Percentiles rank a stretch among this genome's conserved stretches.
Evolutionary conservation across 2,797 vertebrate species (phyloP).

Genomic region (Malurus splendens): DNA sequence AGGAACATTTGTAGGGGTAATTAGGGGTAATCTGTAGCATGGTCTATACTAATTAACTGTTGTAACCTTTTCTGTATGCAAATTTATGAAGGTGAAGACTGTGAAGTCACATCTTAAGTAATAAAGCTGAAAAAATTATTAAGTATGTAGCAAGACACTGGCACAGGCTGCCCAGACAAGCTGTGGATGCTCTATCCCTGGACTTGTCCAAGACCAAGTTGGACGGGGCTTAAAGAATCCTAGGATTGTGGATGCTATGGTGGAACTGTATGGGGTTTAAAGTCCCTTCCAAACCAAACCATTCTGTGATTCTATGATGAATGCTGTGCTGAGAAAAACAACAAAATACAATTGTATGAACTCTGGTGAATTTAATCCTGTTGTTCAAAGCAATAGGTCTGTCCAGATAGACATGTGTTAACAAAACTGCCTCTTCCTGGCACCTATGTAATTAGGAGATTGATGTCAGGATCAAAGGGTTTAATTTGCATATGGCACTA

Average conservation of each 20-base stretch:
- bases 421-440: not conserved
- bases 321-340: not conserved
- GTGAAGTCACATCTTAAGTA: slow-evolving; percentile 54
- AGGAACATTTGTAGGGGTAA: not conserved
- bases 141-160: not conserved
- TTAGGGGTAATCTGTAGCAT: not conserved
- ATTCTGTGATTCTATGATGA: not conserved
- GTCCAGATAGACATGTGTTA: not conserved
- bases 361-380: not conserved
- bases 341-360: not conserved
- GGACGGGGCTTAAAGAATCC: not conserved
- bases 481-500: slow-evolving; percentile 3
- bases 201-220: not conserved
- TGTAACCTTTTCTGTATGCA: slow-evolving; percentile 29
- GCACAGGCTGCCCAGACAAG: not conserved
- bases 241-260: not conserved
- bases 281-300: not conserved
- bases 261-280: not conserved
- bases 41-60: not conserved
- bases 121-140: slow-evolving; percentile 50
- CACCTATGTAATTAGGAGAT: slow-evolving; percentile 43
- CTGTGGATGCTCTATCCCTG: not conserved
- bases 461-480: slow-evolving; percentile 41
- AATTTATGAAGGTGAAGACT: slow-evolving; percentile 56
- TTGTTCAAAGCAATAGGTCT: slow-evolving; percentile 1